Conservation (phyloP, 30 jellyfish, hydroid and myxozoan species). For the Mastigias papua region DNA sequence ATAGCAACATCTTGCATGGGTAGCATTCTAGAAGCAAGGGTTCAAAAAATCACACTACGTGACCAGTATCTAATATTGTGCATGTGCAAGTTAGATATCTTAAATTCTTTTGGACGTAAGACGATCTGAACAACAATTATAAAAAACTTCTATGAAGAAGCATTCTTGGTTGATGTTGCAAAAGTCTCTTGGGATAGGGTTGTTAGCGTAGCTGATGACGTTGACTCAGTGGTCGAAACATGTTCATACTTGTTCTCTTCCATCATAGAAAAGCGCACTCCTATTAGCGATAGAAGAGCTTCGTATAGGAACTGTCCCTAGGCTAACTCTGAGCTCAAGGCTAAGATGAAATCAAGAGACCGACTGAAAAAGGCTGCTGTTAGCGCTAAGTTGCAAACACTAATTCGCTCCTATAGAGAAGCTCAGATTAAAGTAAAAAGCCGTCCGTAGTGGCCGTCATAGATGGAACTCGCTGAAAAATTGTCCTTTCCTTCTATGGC, state of each 20-base stretch:
- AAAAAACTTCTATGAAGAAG: neutral
- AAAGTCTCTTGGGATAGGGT: conserved; percentile 21
- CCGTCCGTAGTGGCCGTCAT: too few relatives aligned
- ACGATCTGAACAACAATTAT: conserved; percentile 2
- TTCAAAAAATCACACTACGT: neutral
- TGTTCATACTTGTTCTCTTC: neutral
- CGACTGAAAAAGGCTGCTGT: conserved; percentile 8
- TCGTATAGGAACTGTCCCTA: conserved; percentile 33
- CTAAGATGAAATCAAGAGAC: neutral
- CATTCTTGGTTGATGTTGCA: conserved; percentile 31
- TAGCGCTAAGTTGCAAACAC: neutral
- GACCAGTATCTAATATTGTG: conserved; percentile 9
- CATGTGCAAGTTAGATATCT: neutral
- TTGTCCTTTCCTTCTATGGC: too few relatives aligned
- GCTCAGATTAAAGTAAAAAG: neutral
- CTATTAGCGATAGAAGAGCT: conserved; percentile 20
- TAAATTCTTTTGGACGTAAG: conserved; percentile 15
- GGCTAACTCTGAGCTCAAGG: neutral
- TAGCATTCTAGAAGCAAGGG: conserved; percentile 22
- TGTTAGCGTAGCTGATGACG: conserved; percentile 13
- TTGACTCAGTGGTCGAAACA: conserved; percentile 5
- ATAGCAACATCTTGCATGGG: conserved; percentile 17
- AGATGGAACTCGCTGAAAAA: too few relatives aligned
- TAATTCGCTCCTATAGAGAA: conserved; percentile 5
- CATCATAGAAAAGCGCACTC: conserved; percentile 42